Percentiles rank a stretch among this genome's conserved stretches.
phyloP scores from a whole-genome alignment of 2,888 invertebrate genomes.

The Therioaphis trifolii region DNA sequence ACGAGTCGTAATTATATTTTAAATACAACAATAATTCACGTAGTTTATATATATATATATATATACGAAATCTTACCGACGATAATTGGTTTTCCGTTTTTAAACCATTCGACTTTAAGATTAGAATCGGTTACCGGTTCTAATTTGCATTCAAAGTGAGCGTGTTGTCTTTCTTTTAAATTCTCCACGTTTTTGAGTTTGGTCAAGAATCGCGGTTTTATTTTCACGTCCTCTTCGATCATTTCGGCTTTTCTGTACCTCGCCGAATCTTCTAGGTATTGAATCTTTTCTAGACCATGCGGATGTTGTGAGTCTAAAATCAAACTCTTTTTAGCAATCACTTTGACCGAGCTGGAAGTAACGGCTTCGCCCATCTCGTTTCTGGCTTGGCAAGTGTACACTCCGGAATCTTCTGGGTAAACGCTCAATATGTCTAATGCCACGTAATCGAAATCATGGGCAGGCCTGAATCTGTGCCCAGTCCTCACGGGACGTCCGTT shows the following conservation, averaged over 20 bases:
- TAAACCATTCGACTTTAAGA: slow-evolving; percentile 96
- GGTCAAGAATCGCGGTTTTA: slow-evolving; percentile 86
- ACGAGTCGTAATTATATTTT: too few relatives aligned
- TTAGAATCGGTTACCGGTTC: slow-evolving; percentile 97
- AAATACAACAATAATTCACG: too few relatives aligned
- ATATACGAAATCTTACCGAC: slow-evolving; percentile 73
- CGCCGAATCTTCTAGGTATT: slow-evolving; percentile 88
- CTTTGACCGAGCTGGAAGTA: slow-evolving; percentile 89
- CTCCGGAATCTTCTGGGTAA: slow-evolving; percentile 96
- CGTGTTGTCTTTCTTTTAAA: slow-evolving; percentile 88
- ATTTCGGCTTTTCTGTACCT: slow-evolving; percentile 85
- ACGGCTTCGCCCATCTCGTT: slow-evolving; percentile 95
- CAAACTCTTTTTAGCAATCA: slow-evolving; percentile 89
- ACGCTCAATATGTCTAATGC: slow-evolving; percentile 95
- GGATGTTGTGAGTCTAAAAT: slow-evolving; percentile 91
- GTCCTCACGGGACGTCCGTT: slow-evolving; percentile 92
- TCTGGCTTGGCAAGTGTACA: slow-evolving; percentile 93
- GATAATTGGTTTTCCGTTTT: slow-evolving; percentile 92
- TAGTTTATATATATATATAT: too few relatives aligned
- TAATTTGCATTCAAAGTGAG: slow-evolving; percentile 97
- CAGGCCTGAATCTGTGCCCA: slow-evolving; percentile 84
- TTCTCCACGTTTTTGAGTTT: slow-evolving; percentile 88
- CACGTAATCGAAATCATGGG: slow-evolving; percentile 96
- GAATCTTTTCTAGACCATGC: slow-evolving; percentile 90
- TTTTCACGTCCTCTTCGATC: slow-evolving; percentile 84